A percentile compares a stretch with the other conserved stretches of the same genome.
phyloP scores from a whole-genome alignment of 1,140 invertebrate genomes.

The Berghia stephanieae region DNA sequence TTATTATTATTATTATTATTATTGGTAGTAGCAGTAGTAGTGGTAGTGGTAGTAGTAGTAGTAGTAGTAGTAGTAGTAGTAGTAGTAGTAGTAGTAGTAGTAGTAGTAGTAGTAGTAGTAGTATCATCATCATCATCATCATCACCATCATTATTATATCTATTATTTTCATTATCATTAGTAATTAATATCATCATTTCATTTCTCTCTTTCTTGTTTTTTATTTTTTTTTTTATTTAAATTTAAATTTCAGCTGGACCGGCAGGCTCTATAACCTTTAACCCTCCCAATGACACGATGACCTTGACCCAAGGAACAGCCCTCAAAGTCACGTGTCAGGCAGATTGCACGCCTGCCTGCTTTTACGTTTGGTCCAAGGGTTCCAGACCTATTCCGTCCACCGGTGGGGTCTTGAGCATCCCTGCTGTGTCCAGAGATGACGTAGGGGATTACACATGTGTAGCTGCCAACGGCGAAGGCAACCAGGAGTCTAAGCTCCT shows the following conservation, averaged over 20 bases:
- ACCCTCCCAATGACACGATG: slow-evolving; percentile 25
- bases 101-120: too few species aligned
- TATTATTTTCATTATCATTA: neutral
- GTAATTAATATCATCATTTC: slow-evolving; percentile 5
- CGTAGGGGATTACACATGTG: slow-evolving; percentile 28
- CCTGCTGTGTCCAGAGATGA: neutral
- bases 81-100: too few species aligned
- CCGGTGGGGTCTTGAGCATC: slow-evolving; percentile 26
- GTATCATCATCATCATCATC: too few species aligned
- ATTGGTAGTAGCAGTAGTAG: too few species aligned
- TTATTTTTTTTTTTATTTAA: too few species aligned
- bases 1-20: too few species aligned
- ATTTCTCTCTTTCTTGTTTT: too few species aligned
- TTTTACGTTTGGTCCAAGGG: slow-evolving; percentile 28
- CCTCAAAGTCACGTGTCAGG: slow-evolving; percentile 26
- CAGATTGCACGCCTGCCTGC: slow-evolving; percentile 30
- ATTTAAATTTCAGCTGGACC: neutral
- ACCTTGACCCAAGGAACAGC: slow-evolving; percentile 23
- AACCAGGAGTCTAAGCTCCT: slow-evolving; percentile 24
- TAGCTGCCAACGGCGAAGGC: slow-evolving; percentile 29
- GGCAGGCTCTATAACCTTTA: slow-evolving; percentile 26
- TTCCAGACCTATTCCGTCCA: neutral
- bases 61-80: too few species aligned
- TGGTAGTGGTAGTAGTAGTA: too few species aligned
- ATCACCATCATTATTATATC: too few species aligned